These are phyloP conservation scores for Punctoribates punctum DNA, from an alignment of 2,888 invertebrate genomes.

Conservation along the genomic window DNA sequence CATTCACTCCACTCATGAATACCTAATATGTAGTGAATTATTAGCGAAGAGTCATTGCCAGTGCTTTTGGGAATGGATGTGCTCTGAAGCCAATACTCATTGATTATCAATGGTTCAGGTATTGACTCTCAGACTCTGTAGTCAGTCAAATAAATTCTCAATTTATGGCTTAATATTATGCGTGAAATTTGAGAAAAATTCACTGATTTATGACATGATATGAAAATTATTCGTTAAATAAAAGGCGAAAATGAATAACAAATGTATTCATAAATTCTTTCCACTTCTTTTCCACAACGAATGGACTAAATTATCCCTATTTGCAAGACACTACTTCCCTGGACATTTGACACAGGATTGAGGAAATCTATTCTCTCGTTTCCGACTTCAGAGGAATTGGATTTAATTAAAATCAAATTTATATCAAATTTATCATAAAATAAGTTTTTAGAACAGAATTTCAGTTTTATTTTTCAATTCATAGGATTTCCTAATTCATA, in stretches of 20 bases:
- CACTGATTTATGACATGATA: not conserved
- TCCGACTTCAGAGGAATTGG: too few relatives aligned
- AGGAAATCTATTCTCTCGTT: too few relatives aligned
- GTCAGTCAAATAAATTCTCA: too few relatives aligned
- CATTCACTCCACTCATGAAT: constrained; percentile 10
- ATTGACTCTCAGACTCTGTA: not conserved
- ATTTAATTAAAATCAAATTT: too few relatives aligned
- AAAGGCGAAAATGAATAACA: not conserved
- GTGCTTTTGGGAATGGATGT: too few relatives aligned
- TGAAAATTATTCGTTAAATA: not conserved
- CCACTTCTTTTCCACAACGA: not conserved
- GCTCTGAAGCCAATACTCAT: not conserved
- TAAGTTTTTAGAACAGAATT: too few relatives aligned
- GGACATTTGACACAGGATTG: too few relatives aligned
- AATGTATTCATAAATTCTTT: not conserved
- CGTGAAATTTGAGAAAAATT: not conserved
- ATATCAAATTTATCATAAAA: too few relatives aligned
- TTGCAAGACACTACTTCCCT: too few relatives aligned
- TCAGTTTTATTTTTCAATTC: too few relatives aligned
- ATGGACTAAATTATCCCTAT: too few relatives aligned
- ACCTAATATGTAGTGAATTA: not conserved
- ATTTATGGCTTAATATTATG: not conserved
- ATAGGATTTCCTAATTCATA: too few relatives aligned
- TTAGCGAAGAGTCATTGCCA: not conserved
- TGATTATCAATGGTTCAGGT: not conserved